Evolutionary conservation across 2,888 invertebrate genomes (phyloP).

Genomic region (Boloria selene): DNA sequence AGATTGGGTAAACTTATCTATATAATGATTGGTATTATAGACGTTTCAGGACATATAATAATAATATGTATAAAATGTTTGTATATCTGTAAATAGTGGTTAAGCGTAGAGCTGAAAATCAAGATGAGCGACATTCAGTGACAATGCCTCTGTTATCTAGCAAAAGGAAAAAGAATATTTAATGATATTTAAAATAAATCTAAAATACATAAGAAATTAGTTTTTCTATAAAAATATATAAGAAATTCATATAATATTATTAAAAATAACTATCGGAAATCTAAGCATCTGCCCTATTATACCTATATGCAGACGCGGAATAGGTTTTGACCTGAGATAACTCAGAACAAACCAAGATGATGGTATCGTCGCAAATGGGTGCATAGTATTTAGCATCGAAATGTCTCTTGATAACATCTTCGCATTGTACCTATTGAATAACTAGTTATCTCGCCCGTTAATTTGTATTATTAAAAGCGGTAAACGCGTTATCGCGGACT

Average conservation of each 20-base stretch:
- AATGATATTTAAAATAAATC: too few species aligned
- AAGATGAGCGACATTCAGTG: too few species aligned
- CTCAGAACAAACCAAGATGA: constrained; percentile 36
- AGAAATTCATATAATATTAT: too few species aligned
- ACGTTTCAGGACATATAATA: too few species aligned
- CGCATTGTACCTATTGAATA: constrained; percentile 44
- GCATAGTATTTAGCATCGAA: constrained; percentile 45
- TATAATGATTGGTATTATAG: too few species aligned
- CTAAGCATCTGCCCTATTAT: neutral
- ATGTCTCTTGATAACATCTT: constrained; percentile 43
- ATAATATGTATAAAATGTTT: too few species aligned
- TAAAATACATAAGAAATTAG: too few species aligned
- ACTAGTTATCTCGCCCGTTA: constrained; percentile 41
- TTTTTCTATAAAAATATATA: too few species aligned
- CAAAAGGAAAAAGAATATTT: too few species aligned
- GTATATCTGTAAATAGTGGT: too few species aligned
- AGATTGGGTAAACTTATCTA: neutral
- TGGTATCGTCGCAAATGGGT: constrained; percentile 43
- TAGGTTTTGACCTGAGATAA: constrained; percentile 28
- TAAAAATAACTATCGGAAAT: neutral
- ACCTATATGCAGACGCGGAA: constrained; percentile 15
- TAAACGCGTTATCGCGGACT: constrained; percentile 35
- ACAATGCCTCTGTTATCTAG: too few species aligned
- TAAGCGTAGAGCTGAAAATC: too few species aligned
- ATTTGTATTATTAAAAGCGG: constrained; percentile 43